phyloP scores from a whole-genome alignment of 2,888 invertebrate species.

The Agriopis marginaria region DNA sequence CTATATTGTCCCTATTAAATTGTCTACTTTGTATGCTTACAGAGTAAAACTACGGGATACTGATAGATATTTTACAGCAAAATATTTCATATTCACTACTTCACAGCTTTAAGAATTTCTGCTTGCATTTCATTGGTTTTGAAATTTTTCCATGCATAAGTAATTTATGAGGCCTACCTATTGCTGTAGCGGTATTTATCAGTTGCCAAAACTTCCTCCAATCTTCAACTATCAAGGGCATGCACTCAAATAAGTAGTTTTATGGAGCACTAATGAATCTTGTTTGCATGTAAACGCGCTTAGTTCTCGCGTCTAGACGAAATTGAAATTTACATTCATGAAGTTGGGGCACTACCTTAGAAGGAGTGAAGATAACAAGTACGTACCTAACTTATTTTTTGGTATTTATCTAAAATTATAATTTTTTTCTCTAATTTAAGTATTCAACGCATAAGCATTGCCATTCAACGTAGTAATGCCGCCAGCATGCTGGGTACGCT shows the following conservation, averaged over 20 bases:
- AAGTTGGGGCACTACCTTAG: constrained; percentile 51
- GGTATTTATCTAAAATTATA: too few species aligned
- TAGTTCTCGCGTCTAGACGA: constrained; percentile 74
- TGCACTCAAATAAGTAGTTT: constrained; percentile 42
- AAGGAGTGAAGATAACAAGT: neutral
- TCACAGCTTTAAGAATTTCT: neutral
- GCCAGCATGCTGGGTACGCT: too few species aligned
- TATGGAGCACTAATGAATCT: constrained; percentile 64
- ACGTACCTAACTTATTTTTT: too few species aligned
- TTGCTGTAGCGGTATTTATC: neutral
- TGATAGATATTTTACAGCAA: too few species aligned
- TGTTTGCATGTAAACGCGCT: constrained; percentile 72
- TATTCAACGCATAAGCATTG: too few species aligned
- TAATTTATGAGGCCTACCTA: neutral
- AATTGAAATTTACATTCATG: constrained; percentile 74
- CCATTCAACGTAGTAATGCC: too few species aligned
- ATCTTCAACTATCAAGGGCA: constrained; percentile 25
- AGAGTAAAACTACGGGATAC: too few species aligned
- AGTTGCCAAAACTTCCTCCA: constrained; percentile 29
- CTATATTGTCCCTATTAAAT: too few species aligned
- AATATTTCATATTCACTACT: too few species aligned
- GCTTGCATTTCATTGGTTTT: neutral
- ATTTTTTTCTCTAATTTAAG: too few species aligned
- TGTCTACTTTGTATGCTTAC: too few species aligned
- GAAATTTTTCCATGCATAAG: neutral